These are phyloP conservation scores for Chlorodrepanis virens DNA, from an alignment of 2,113 vertebrate species.

Conservation along the genomic window DNA sequence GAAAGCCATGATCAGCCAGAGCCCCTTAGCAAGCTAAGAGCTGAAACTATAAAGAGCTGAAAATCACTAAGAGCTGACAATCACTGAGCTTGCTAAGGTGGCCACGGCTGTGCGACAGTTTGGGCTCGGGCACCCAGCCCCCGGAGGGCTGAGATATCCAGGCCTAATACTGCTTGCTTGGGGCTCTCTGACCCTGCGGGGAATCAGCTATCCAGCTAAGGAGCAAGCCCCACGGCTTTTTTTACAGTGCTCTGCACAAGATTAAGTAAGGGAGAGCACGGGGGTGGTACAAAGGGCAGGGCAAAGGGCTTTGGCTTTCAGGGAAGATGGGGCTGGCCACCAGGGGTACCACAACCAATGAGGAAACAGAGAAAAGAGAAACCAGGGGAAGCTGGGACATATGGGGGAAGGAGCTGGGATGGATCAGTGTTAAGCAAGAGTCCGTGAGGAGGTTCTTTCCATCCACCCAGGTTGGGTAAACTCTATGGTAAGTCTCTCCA, in stretches of 20 bases:
- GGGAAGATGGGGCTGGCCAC: not conserved
- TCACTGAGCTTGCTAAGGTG: too few species aligned
- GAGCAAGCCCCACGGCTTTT: too few species aligned
- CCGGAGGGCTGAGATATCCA: too few species aligned
- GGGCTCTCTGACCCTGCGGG: too few species aligned
- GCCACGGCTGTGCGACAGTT: too few species aligned
- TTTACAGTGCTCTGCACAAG: not conserved
- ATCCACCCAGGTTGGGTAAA: not conserved
- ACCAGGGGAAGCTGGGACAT: not conserved
- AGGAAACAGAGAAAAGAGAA: not conserved
- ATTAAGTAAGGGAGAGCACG: not conserved
- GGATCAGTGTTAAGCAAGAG: not conserved
- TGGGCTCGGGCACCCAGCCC: too few species aligned
- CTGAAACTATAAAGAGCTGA: too few species aligned
- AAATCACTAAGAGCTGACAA: too few species aligned
- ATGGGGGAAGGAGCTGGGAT: not conserved
- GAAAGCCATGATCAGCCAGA: too few species aligned
- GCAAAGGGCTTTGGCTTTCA: not conserved
- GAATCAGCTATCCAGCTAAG: too few species aligned
- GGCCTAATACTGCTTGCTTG: too few species aligned
- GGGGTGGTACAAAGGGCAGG: not conserved
- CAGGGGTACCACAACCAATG: not conserved
- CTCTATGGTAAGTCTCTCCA: not conserved
- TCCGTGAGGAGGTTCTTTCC: not conserved
- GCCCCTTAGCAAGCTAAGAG: too few species aligned